These are phyloP conservation scores for Heliconius melpomene DNA, from an alignment of 1,140 invertebrate species.

Conservation along the genomic window DNA sequence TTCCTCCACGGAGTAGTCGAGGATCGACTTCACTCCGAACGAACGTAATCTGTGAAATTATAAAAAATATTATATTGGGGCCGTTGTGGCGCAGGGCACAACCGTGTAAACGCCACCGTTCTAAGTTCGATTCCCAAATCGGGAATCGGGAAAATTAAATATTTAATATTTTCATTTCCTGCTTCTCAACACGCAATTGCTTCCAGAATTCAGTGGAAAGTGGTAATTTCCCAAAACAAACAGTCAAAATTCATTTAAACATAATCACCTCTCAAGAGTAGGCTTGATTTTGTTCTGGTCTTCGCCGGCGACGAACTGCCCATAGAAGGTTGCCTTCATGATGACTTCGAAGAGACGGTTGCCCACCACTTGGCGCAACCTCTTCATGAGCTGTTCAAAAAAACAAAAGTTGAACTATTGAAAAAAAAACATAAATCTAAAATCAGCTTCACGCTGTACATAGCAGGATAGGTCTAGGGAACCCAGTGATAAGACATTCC, in stretches of 20 bases:
- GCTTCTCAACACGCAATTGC: too few relatives aligned
- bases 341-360: slow-evolving; percentile 91
- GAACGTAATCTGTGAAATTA: slow-evolving; percentile 86
- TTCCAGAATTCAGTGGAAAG: too few relatives aligned
- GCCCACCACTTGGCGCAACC: slow-evolving; percentile 90
- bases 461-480: too few relatives aligned
- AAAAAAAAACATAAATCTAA: too few relatives aligned
- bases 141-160: too few relatives aligned
- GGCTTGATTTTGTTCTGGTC: slow-evolving; percentile 94
- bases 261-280: slow-evolving; percentile 84
- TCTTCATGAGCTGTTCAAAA: slow-evolving; percentile 91
- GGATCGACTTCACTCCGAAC: slow-evolving; percentile 98
- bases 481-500: too few relatives aligned
- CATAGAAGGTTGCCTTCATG: slow-evolving; percentile 98
- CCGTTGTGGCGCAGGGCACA: too few relatives aligned
- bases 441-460: too few relatives aligned
- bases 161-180: too few relatives aligned
- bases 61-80: not conserved
- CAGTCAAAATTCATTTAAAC: not conserved
- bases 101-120: too few relatives aligned
- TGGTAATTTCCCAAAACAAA: too few relatives aligned
- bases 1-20: slow-evolving; percentile 99
- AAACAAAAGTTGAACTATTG: not conserved
- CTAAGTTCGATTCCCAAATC: too few relatives aligned
- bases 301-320: slow-evolving; percentile 98